Conservation (phyloP, 2,797 vertebrate genomes). For the Thalassophryne amazonica region DNA sequence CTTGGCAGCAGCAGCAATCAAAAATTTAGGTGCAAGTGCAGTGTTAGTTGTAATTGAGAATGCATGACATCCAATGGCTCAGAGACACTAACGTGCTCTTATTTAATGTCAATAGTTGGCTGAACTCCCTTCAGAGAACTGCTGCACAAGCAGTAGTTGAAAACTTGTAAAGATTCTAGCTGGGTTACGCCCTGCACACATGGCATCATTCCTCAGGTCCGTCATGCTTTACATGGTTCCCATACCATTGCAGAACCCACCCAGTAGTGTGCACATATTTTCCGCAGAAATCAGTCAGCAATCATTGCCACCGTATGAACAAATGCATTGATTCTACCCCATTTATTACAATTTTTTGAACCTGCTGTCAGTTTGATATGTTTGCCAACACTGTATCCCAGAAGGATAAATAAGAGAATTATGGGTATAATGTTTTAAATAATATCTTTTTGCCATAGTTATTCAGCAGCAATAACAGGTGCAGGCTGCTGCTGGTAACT, state of each 20-base stretch:
- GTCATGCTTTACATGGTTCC: constrained; percentile 36
- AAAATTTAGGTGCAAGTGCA: no score
- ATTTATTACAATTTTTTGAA: neutral
- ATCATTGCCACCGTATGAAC: constrained; percentile 7
- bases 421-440: no score
- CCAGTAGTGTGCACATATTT: constrained; percentile 54
- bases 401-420: no score
- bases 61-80: no score
- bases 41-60: no score
- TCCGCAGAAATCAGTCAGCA: constrained; percentile 48
- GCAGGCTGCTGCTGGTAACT: constrained; percentile 13
- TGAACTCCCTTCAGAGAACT: neutral
- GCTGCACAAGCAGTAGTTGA: constrained; percentile 9
- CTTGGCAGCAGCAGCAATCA: no score
- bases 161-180: constrained; percentile 47
- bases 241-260: constrained; percentile 44
- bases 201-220: constrained; percentile 6
- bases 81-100: rapidly evolving
- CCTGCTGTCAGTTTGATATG: neutral
- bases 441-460: no score
- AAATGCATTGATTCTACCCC: neutral
- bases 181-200: constrained; percentile 40
- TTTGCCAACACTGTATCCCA: no score
- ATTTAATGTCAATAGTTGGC: neutral
- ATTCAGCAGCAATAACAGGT: constrained; percentile 25